Evolutionary conservation across 2,113 vertebrate genomes (phyloP).

Genomic region (Naja naja): DNA sequence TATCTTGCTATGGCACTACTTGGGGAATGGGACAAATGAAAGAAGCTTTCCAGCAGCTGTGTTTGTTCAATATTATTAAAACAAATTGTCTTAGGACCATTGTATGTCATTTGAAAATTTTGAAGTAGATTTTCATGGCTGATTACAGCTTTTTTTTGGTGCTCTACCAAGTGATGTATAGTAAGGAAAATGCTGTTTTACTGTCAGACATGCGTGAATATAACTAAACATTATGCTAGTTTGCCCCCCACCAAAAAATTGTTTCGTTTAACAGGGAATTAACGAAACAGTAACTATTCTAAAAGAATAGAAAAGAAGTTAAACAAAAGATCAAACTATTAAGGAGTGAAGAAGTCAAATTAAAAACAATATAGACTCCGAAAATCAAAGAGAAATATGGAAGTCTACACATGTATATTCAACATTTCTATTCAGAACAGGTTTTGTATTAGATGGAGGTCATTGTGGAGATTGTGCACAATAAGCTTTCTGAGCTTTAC

Average conservation of each 20-base stretch:
- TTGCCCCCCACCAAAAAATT: background rate
- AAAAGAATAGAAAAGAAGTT: background rate
- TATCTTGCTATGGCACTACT: background rate
- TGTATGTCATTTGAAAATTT: background rate
- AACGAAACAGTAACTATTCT: background rate
- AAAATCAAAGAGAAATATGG: background rate
- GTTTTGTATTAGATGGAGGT: background rate
- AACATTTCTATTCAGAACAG: background rate
- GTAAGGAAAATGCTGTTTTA: background rate
- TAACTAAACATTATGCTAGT: background rate
- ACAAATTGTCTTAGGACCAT: background rate
- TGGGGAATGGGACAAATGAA: background rate
- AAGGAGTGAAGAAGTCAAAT: background rate
- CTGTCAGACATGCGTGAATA: background rate
- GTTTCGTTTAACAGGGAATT: background rate
- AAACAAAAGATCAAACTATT: background rate
- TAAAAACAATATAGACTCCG: background rate
- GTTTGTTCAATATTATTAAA: background rate
- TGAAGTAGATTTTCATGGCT: background rate
- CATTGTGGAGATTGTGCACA: background rate
- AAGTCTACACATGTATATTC: background rate
- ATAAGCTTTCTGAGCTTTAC: background rate
- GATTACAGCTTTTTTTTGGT: background rate
- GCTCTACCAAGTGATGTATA: background rate
- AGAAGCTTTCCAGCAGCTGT: background rate